A percentile compares a stretch with the other conserved stretches of the same genome.
These are phyloP conservation scores for Mormyrus hasselquistii DNA, from an alignment of 2,797 vertebrate genomes.

Conservation along the genomic window DNA sequence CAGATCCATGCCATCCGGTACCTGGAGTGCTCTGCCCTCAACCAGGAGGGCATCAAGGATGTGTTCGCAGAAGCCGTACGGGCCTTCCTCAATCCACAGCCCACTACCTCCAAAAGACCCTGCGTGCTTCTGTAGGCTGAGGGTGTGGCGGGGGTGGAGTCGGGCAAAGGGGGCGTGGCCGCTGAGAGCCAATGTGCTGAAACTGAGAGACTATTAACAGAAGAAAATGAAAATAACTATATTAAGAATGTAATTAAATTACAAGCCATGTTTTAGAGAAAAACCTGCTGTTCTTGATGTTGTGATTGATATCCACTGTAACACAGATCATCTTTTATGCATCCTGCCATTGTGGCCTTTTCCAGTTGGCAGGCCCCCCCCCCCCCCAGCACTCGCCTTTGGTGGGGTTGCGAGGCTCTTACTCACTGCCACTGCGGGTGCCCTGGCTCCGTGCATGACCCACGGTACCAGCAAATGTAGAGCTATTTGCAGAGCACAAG, in stretches of 20 bases:
- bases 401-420: not conserved
- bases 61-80: constrained; percentile 78
- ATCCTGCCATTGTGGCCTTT: not conserved
- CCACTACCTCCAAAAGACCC: constrained; percentile 53
- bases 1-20: constrained; percentile 81
- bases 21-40: constrained; percentile 80
- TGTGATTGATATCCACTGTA: not conserved
- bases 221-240: constrained; percentile 10
- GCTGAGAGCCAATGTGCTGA: not conserved
- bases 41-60: constrained; percentile 81
- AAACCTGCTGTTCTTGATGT: not conserved
- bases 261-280: constrained; percentile 1
- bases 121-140: constrained; percentile 76
- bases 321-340: not conserved
- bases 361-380: not conserved
- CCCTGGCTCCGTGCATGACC: not conserved
- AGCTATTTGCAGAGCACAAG: not conserved
- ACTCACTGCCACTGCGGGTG: not conserved
- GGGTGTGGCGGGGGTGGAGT: not conserved
- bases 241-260: constrained; percentile 18
- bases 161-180: not conserved
- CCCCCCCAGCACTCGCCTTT: not conserved
- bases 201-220: constrained; percentile 12
- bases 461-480: not conserved
- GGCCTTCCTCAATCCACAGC: constrained; percentile 73